Percentiles rank a stretch among this genome's conserved stretches.
phyloP scores from a whole-genome alignment of 2,797 vertebrate species.

The Hafferia zeledoni region DNA sequence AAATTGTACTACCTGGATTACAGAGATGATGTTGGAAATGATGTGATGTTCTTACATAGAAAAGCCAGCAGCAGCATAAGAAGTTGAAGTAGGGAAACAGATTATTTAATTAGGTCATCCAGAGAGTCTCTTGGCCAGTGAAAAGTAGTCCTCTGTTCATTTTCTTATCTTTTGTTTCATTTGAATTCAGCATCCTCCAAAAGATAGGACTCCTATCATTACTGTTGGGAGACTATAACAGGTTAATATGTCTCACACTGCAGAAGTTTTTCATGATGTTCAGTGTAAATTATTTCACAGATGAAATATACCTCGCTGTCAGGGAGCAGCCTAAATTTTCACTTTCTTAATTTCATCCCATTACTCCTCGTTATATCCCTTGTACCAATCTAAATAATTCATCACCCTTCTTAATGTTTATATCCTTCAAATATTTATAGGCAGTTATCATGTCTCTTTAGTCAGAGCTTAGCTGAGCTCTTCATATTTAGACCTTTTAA shows the following conservation, averaged over 20 bases:
- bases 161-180: not conserved
- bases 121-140: not conserved
- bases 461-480: slow-evolving; percentile 46
- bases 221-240: not conserved
- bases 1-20: not conserved
- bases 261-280: slow-evolving; percentile 21
- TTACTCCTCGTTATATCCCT: slow-evolving; percentile 60
- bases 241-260: not conserved
- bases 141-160: not conserved
- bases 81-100: not conserved
- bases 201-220: not conserved
- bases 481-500: slow-evolving; percentile 63
- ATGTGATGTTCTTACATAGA: not conserved
- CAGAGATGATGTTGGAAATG: not conserved
- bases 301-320: slow-evolving; percentile 39
- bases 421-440: slow-evolving; percentile 74
- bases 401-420: slow-evolving; percentile 64
- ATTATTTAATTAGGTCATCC: not conserved
- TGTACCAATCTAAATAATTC: slow-evolving; percentile 69
- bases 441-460: slow-evolving; percentile 62
- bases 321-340: slow-evolving; percentile 54
- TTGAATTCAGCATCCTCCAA: not conserved
- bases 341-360: slow-evolving; percentile 60
- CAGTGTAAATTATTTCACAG: slow-evolving; percentile 56
- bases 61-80: not conserved